These are phyloP conservation scores for Scaptomyza parva DNA, from an alignment of 2,888 invertebrate species.

Conservation along the genomic window DNA sequence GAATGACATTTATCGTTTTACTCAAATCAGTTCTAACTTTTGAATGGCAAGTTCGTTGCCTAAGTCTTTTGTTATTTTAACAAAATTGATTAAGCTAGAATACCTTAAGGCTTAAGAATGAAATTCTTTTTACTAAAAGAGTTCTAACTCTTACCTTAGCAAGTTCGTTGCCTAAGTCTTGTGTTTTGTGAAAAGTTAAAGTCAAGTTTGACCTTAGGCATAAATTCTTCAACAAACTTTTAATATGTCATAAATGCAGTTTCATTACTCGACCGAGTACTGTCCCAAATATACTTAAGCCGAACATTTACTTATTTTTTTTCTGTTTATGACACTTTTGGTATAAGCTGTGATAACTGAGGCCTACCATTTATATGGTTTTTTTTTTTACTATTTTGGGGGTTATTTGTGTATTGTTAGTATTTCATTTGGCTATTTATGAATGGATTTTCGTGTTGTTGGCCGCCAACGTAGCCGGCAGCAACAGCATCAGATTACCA, in stretches of 20 bases:
- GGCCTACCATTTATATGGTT: not conserved
- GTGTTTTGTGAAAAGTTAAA: no score
- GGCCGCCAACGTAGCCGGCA: slow-evolving; percentile 49
- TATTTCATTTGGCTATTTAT: slow-evolving; percentile 46
- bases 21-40: no score
- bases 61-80: slow-evolving; percentile 75
- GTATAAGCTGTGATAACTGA: slow-evolving; percentile 5
- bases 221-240: no score
- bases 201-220: not conserved
- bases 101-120: no score
- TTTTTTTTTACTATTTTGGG: slow-evolving; percentile 21
- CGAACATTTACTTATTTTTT: slow-evolving; percentile 6
- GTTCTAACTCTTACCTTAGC: no score
- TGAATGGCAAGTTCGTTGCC: slow-evolving; percentile 72
- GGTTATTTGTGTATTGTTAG: slow-evolving; percentile 14
- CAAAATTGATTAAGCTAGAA: no score
- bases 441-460: slow-evolving; percentile 52
- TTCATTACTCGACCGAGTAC: not conserved
- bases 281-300: not conserved
- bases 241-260: not conserved
- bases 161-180: not conserved
- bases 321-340: slow-evolving; percentile 12
- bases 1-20: no score
- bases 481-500: slow-evolving; percentile 73
- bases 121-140: no score